phyloP scores from a whole-genome alignment of 1,140 invertebrate species.

The Thrips palmi region DNA sequence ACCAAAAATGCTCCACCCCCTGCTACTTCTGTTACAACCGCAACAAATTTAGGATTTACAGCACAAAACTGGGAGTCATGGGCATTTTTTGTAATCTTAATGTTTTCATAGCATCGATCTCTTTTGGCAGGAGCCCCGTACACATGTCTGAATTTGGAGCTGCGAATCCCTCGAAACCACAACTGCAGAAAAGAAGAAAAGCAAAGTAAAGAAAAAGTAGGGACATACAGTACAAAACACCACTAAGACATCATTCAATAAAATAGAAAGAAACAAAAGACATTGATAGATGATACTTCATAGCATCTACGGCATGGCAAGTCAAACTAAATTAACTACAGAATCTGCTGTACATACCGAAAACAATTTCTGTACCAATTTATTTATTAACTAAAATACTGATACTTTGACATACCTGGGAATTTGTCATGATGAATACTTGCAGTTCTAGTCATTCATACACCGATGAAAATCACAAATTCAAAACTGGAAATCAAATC shows the following conservation, averaged over 20 bases:
- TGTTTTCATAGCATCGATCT: slow-evolving; percentile 82
- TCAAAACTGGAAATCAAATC: no score
- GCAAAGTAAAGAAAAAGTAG: slow-evolving; percentile 7
- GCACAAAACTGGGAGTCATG: slow-evolving; percentile 85
- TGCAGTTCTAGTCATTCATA: no score
- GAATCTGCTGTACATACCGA: no score
- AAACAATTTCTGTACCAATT: no score
- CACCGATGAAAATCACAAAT: no score
- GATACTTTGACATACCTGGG: no score
- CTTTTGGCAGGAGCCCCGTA: slow-evolving; percentile 74
- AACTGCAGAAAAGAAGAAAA: slow-evolving; percentile 32
- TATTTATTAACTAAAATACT: no score
- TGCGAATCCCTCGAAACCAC: slow-evolving; percentile 67
- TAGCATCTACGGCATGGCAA: no score
- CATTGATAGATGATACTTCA: no score
- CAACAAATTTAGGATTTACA: slow-evolving; percentile 88
- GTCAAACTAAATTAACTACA: no score
- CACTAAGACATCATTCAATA: neutral
- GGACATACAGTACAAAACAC: slow-evolving; percentile 5
- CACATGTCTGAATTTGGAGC: slow-evolving; percentile 84
- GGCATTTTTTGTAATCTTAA: slow-evolving; percentile 80
- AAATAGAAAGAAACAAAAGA: neutral
- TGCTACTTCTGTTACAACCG: slow-evolving; percentile 82
- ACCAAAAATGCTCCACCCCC: slow-evolving; percentile 88
- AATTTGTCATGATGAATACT: no score